Base-by-base conservation (phyloP, 2,888 invertebrate genomes). In the Lasioglossum calceatum region DNA sequence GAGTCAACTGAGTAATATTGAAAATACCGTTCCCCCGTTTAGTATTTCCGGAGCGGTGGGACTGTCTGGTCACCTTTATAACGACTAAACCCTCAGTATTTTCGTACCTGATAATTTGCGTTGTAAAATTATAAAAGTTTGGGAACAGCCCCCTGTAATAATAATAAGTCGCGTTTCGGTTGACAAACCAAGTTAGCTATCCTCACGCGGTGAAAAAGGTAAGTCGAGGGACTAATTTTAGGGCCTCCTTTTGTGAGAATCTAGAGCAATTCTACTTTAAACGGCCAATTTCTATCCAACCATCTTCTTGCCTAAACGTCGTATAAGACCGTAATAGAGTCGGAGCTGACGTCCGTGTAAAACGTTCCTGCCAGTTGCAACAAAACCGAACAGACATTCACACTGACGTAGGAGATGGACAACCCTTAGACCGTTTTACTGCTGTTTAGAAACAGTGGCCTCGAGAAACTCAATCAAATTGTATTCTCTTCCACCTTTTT, bases 31-130 rank as follows among this genome's bases (percentile, higher is more conserved):
- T 23, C 10, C 54, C 10, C 54, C 23, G n/a, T 54, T 54, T n/a
- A n/a, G 10, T 23, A 23, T 54, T 10, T 10, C 23, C 27, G 36
- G 39, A 27, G n/a, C 10, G 36, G 64, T n/a, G 2, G 32, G 16
- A 39, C 47, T 50, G 47, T 44, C 47, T 44, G 27, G 12, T 10
- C 7, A 0, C 12, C 70, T 47, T 36, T 32, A 23, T n/a, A 32
- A 27, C 44, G 76, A 19, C 44, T 47, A 3, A 73, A n/a, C 71
- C 81, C 72, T 77, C 64, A 47, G 50, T 89, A 83, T 85, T 91
- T 85, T 84, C 89, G 44, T 93, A 91, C 92, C 92, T 92, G 92
- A 92, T 93, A 75, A 93, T 93, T 91, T 88, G 71, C 73, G 91
- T 85, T 83, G 88, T 93, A 93, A 92, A 92, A 92, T 91, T 85